These are phyloP conservation scores for Drosophila jambulina DNA, from an alignment of 1,140 invertebrate species.

Conservation along the genomic window DNA sequence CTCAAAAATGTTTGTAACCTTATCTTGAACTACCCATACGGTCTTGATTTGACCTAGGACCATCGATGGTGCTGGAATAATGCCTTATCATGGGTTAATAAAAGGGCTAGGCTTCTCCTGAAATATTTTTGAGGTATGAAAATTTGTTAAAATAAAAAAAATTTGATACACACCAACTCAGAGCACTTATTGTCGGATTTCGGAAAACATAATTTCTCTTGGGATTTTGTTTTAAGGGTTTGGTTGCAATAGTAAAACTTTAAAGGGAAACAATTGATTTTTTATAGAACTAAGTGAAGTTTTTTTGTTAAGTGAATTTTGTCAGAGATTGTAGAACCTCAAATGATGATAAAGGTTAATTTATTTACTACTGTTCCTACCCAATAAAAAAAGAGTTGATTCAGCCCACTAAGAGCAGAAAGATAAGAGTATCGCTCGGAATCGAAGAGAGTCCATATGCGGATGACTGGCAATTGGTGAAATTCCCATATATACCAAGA, in stretches of 20 bases:
- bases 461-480: background rate
- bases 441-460: constrained; percentile 15
- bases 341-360: background rate
- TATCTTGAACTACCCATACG: too few relatives aligned
- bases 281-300: background rate
- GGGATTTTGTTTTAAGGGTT: background rate
- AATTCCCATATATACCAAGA: background rate
- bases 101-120: too few relatives aligned
- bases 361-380: background rate
- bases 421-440: constrained; percentile 12
- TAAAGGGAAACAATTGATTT: background rate
- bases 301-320: background rate
- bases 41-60: too few relatives aligned
- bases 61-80: too few relatives aligned
- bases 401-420: background rate
- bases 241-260: background rate
- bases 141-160: too few relatives aligned
- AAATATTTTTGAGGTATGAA: too few relatives aligned
- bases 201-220: background rate
- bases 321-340: background rate
- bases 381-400: background rate
- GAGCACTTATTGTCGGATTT: too few relatives aligned
- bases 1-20: too few relatives aligned
- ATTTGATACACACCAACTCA: too few relatives aligned
- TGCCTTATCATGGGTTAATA: too few relatives aligned